Conservation (phyloP, 2,113 vertebrate genomes). For the Dicaeum eximium region DNA sequence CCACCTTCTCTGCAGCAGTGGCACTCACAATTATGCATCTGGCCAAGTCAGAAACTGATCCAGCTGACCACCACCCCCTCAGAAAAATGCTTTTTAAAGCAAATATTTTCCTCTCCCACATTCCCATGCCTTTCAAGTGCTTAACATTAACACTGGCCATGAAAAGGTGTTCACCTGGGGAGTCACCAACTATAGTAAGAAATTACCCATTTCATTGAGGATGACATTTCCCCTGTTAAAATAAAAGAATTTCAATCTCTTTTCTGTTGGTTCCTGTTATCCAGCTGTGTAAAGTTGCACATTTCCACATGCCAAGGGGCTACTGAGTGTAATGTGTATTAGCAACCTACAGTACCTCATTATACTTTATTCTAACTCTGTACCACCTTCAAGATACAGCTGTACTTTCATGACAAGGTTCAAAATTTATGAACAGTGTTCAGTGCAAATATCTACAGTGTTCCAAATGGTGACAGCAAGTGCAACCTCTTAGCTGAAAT, state of each 20-base stretch:
- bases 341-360: neutral
- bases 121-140: neutral
- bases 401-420: conserved; percentile 36
- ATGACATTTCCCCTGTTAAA: neutral
- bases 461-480: conserved; percentile 18
- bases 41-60: neutral
- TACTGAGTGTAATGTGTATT: neutral
- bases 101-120: neutral
- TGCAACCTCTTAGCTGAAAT: conserved; percentile 6
- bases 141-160: neutral
- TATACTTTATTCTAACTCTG: conserved; percentile 4
- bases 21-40: neutral
- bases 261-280: neutral
- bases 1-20: neutral
- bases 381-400: neutral
- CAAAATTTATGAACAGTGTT: conserved; percentile 12
- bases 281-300: neutral
- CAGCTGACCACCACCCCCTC: neutral
- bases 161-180: neutral
- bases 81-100: neutral
- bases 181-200: neutral
- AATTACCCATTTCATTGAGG: neutral
- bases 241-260: neutral
- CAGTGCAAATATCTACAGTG: neutral
- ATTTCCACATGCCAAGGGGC: neutral